Evolutionary conservation across 2,797 vertebrate genomes (phyloP), one percentile per base, ranked within the genome.

Genomic region (Luscinia luscinia): DNA sequence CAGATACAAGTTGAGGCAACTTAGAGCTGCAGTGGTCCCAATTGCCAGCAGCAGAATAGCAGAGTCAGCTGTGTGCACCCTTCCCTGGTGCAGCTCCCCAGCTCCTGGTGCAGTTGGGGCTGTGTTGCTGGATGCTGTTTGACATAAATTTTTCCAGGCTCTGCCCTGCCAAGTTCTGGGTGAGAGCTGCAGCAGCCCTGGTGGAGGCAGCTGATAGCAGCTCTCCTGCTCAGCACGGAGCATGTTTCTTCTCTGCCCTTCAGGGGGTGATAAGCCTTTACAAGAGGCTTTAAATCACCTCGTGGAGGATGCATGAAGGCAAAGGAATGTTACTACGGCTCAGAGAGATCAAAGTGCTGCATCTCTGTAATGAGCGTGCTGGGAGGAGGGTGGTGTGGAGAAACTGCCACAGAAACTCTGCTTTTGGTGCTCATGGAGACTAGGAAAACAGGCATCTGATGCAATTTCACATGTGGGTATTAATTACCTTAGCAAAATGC

Each of bases 401-500:
- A 77, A 90, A 28, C 61, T 51, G 49, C 30, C 46, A 15, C 40
- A 28, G 51, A 89, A 94, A 28, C 30, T 11, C n/a, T 62, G 68
- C 48, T 68, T 94, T 69, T 8, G 5, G 28, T 74, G 48, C 38
- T 83, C 74, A n/a, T 5, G 22, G 26, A 72, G 45, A 62, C 81
- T 48, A 11, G 3, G 15, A 34, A 84, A 84, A 86, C 36, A 87
- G 62, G n/a, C 34, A 72, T 12, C 26, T 72, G 36, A 41, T 57
- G 51, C 24, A 55, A 58, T 67, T 80, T 49, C 51, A 74, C 12
- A 5, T 19, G 21, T 28, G 84, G 57, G 34, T 38, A 80, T 90
- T 94, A 95, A 95, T 64, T 76, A 45, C 61, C 57, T 61, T 49
- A 93, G 73, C 46, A 80, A 95, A 96, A 90, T 41, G 17, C 21